phyloP scores from a whole-genome alignment of 2,113 vertebrate species.

The Pygoscelis antarcticus region DNA sequence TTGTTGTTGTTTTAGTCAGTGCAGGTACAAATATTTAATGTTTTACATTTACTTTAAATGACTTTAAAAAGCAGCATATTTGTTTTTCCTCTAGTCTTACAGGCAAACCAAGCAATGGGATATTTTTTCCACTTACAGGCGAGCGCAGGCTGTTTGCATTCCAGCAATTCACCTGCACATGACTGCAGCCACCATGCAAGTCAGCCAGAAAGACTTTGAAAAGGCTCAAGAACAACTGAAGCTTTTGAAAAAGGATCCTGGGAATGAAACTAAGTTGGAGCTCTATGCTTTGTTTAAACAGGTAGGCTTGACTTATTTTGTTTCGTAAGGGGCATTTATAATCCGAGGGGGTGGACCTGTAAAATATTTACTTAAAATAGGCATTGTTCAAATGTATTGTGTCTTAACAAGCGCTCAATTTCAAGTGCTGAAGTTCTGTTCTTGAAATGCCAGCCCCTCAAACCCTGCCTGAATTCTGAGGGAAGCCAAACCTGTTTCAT shows the following conservation, averaged over 20 bases:
- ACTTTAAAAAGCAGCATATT: background rate
- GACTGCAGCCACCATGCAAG: slow-evolving; percentile 74
- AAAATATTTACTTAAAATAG: background rate
- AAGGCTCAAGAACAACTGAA: slow-evolving; percentile 81
- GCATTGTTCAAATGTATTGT: background rate
- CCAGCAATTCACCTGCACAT: slow-evolving; percentile 70
- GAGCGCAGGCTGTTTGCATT: background rate
- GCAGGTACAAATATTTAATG: background rate
- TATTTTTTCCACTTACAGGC: background rate
- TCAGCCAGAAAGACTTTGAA: slow-evolving; percentile 84
- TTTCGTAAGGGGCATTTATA: background rate
- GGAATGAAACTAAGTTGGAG: slow-evolving; percentile 87
- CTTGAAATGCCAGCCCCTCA: background rate
- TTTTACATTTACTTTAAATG: background rate
- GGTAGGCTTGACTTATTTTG: slow-evolving; percentile 65
- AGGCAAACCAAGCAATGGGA: background rate
- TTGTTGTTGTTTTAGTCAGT: background rate
- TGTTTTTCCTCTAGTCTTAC: background rate
- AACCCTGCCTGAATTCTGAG: background rate
- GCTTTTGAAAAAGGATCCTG: slow-evolving; percentile 85
- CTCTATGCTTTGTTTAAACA: slow-evolving; percentile 95
- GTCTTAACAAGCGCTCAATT: background rate
- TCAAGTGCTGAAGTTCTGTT: background rate
- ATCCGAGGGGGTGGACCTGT: background rate
- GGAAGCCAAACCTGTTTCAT: background rate